Evolutionary conservation across 2,797 vertebrate species (phyloP), one percentile per base, ranked within the genome.

Genomic region (Triplophysa yarkandensis): DNA sequence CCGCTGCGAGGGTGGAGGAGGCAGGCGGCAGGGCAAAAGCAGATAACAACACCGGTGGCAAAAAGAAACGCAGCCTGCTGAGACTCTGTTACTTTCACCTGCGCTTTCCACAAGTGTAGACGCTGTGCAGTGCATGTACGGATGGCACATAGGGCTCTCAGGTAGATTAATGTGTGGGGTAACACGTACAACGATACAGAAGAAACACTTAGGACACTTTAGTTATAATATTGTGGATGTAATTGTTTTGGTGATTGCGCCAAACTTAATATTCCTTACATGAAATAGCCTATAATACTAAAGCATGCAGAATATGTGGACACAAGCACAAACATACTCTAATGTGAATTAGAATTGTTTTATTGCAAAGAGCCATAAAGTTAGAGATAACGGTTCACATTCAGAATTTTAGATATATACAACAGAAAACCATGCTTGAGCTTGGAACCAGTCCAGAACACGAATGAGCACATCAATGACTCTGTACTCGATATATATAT

Each of bases 51-150:
- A 30, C 82, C 54, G 84, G 81, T 60, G 82, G 85, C 84, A 81
- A 82, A 52, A 30, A 87, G 88, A 67, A 90, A 77, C 89, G 91
- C 80, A 91, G 88, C 54, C 64, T 92, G 50, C 87, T 91, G 75
- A 91, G 90, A 80, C 82, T 92, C 77, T 93, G 90, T 80, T 93
- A 92, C 73, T 92, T 92, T 81, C 91, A 92, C 84, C 85, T 92
- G 80, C 87, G 90, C 78, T 92, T 91, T 78, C 90, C 90, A 16
- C 76, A 83, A 72, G 85, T 85, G 44, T 83, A 81, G 68, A 77
- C 30, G 27, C 36, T 39, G 66, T 1, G 67, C 62, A 50, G 21
- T 39, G 36, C 27, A 50, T 13, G 25, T 25, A 60, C 41, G 21
- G 67, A 17, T 55, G 25, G 52, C 8, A 43, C 8, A 65, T 13